phyloP scores from a whole-genome alignment of 2,113 vertebrate species.

The Neomonachus schauinslandi region DNA sequence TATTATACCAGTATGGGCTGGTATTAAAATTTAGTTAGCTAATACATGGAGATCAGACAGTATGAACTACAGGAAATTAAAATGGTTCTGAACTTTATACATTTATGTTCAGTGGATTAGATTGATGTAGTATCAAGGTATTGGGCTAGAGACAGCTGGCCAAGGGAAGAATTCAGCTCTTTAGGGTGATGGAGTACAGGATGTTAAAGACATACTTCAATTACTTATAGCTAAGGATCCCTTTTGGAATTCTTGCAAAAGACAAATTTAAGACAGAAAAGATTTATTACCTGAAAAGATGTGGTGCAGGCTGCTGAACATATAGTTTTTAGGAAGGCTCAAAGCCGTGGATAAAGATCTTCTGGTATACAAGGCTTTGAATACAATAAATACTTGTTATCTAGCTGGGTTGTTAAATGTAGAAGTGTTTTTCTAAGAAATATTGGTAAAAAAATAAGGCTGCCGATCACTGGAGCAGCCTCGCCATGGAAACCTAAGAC shows the following conservation, averaged over 20 bases:
- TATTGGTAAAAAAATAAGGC: slow-evolving; percentile 46
- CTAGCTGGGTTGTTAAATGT: neutral
- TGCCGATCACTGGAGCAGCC: neutral
- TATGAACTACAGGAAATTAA: slow-evolving; percentile 11
- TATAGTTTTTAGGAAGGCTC: neutral
- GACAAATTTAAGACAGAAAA: slow-evolving; percentile 5
- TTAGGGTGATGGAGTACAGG: neutral
- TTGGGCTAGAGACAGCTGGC: neutral
- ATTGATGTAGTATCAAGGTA: neutral
- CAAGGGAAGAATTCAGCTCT: neutral
- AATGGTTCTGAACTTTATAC: neutral
- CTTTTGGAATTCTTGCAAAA: slow-evolving; percentile 18
- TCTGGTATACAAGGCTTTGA: neutral
- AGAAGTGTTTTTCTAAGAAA: slow-evolving; percentile 65
- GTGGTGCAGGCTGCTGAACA: neutral
- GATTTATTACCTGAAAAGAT: neutral
- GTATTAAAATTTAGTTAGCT: neutral
- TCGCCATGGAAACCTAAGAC: slow-evolving; percentile 46
- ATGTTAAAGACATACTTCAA: neutral
- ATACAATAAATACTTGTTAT: slow-evolving; percentile 3
- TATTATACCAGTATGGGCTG: neutral
- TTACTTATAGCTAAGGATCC: neutral
- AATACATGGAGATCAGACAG: neutral
- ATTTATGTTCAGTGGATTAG: neutral
- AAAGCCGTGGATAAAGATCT: neutral